Percentiles rank a stretch among this genome's conserved stretches.
Evolutionary conservation across 2,797 vertebrate species (phyloP).

Genomic region (Apogon talboti): DNA sequence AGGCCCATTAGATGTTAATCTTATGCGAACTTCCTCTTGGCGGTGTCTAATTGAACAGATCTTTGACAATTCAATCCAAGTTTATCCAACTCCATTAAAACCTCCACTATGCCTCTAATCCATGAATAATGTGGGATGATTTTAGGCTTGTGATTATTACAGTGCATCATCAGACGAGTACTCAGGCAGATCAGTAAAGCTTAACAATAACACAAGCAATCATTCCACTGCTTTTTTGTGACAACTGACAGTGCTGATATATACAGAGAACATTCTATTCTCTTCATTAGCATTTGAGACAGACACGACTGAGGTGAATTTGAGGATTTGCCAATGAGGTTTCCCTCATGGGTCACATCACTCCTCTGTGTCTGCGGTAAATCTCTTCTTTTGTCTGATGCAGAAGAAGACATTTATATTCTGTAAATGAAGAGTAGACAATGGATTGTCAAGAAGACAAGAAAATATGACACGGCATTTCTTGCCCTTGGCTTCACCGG

Average conservation of each 20-base stretch:
- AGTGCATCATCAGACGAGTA: conserved; percentile 13
- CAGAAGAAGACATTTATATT: too few species aligned
- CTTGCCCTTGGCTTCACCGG: too few species aligned
- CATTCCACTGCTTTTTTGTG: too few species aligned
- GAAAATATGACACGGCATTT: too few species aligned
- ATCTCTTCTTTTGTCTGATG: too few species aligned
- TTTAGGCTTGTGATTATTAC: conserved; percentile 45
- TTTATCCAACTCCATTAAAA: conserved; percentile 44
- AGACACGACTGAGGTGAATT: conserved; percentile 33
- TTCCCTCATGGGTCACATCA: conserved; percentile 15
- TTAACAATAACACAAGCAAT: too few species aligned
- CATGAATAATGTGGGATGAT: conserved; percentile 44
- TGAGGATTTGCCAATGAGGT: not conserved
- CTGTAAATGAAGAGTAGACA: too few species aligned
- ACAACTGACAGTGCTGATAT: not conserved
- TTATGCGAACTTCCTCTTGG: conserved; percentile 33
- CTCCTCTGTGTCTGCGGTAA: not conserved
- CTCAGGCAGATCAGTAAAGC: conserved; percentile 7
- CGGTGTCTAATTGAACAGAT: conserved; percentile 47
- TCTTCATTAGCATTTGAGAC: conserved; percentile 28
- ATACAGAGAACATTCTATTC: not conserved
- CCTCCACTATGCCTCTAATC: conserved; percentile 34
- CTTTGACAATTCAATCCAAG: conserved; percentile 62
- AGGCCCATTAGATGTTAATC: conserved; percentile 27
- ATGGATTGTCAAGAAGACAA: too few species aligned